These are phyloP conservation scores for Potamilus streckersoni DNA, from an alignment of 1,140 invertebrate genomes.

Conservation along the genomic window DNA sequence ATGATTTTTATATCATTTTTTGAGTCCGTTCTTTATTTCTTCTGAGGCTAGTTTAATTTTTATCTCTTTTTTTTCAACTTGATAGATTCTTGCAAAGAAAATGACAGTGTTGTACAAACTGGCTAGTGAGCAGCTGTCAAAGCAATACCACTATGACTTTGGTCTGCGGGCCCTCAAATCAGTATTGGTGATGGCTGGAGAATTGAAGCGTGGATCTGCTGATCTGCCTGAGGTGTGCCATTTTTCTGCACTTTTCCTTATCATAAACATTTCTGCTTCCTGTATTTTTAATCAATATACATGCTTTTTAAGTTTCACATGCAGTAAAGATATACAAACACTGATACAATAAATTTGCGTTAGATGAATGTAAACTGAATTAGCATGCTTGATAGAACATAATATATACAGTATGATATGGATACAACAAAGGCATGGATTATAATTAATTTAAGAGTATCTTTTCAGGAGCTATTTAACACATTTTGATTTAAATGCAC, in stretches of 20 bases:
- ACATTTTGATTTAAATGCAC: too few relatives aligned
- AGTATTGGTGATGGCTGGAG: conserved; percentile 89
- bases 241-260: background rate
- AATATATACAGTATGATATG: too few relatives aligned
- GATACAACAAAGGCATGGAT: too few relatives aligned
- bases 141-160: conserved; percentile 95
- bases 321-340: background rate
- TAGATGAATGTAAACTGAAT: too few relatives aligned
- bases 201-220: conserved; percentile 81
- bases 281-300: background rate
- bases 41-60: too few relatives aligned
- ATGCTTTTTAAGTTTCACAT: background rate
- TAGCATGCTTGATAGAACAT: too few relatives aligned
- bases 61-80: too few relatives aligned
- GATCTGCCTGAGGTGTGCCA: conserved; percentile 77
- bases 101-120: conserved; percentile 91
- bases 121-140: conserved; percentile 86
- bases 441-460: too few relatives aligned
- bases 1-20: too few relatives aligned
- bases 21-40: too few relatives aligned
- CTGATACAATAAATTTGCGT: background rate
- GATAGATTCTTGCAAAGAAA: conserved; percentile 85
- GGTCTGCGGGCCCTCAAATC: conserved; percentile 89
- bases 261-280: background rate
- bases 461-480: too few relatives aligned